Percentiles rank a stretch among this genome's conserved stretches.
phyloP scores from a whole-genome alignment of 2,797 vertebrate genomes.

The Sardinella longiceps region DNA sequence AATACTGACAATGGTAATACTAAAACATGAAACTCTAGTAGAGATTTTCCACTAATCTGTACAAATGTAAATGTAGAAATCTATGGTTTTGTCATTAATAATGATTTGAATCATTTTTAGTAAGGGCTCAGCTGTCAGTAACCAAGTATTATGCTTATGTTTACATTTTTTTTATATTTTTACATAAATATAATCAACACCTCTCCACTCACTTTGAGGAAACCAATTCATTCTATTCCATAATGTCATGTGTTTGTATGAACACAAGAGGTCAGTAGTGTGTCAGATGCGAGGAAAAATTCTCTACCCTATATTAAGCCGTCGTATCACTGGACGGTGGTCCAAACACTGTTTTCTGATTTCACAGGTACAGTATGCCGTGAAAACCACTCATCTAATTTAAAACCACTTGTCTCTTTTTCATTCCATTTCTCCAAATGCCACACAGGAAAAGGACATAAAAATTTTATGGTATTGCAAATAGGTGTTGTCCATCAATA shows the following conservation, averaged over 20 bases:
- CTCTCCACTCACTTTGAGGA: background rate
- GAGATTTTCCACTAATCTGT: background rate
- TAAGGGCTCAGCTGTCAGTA: no score
- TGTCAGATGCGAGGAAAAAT: background rate
- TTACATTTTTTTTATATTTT: background rate
- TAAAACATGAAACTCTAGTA: background rate
- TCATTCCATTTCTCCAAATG: background rate
- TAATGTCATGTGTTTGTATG: background rate
- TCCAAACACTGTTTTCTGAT: background rate
- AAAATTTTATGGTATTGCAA: background rate
- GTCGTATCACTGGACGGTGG: background rate
- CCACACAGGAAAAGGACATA: background rate
- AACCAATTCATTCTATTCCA: background rate
- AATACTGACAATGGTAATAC: background rate
- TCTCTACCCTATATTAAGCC: background rate
- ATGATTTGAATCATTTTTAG: no score
- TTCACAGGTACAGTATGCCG: background rate
- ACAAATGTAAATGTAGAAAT: no score
- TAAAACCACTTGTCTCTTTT: background rate
- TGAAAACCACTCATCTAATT: background rate
- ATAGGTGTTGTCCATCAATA: background rate
- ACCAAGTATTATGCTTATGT: background rate
- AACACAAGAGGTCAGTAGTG: slow-evolving; percentile 6
- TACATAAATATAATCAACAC: background rate
- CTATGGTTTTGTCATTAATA: background rate